Evolutionary conservation across 2,797 vertebrate genomes (phyloP), one percentile per base, ranked within the genome.

Genomic region (Parauchenoglanis ngamensis): DNA sequence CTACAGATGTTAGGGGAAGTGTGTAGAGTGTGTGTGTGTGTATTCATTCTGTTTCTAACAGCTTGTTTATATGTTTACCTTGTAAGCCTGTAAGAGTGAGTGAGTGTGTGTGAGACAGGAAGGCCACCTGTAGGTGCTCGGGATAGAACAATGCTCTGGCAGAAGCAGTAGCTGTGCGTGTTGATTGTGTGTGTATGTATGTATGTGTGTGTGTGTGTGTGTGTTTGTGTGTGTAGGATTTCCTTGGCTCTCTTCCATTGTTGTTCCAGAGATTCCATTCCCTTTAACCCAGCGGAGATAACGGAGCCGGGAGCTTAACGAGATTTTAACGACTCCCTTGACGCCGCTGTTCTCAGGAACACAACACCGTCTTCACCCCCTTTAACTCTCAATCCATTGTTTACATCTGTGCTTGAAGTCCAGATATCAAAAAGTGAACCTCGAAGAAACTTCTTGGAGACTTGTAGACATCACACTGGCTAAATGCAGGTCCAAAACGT

Each of bases 181-280:
- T 21, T 68, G 46, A 67, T 31, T 86, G 23, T 81, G 77, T 81
- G 67, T 73, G 77, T 72, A 46, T 75, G 68, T 61, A 67, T 81
- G 78, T 86, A 65, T 86, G 21, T 80, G 85, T 86, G 85, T 72
- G 78, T 81, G 79, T 73, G 78, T 76, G 88, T 54, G 31, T 23
- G 73, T 83, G 35, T 70, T 78, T 77, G 82, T 87, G 81, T 72
- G 76, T 86, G 82, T 57, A 31, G 75, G 65, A 73, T 91, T 89
- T 91, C 82, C 90, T 90, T 89, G 90, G 89, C 88, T 88, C 17
- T 57, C 67, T 81, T 90, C 86, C 89, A 83, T 68, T 83, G 86
- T 89, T 91, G 88, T 91, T 90, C 75, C 52, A 88, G 52, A 91
- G 59, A 90, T 87, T 88, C 11, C 84, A 87, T 89, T 89, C 83